These are phyloP conservation scores for Julus scandinavius DNA, from an alignment of 2,888 invertebrate genomes.

Conservation along the genomic window DNA sequence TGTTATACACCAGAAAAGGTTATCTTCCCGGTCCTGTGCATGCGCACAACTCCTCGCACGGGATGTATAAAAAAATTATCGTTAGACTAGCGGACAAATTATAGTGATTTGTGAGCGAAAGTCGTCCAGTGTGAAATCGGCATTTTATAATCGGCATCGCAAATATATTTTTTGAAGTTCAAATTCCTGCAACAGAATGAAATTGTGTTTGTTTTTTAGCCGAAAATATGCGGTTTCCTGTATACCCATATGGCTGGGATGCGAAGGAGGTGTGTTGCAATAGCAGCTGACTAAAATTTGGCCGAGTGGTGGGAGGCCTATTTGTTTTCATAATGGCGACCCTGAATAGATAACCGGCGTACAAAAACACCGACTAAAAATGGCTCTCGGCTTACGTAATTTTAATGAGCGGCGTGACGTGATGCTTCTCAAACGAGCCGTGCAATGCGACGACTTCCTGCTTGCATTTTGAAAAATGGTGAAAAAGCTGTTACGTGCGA, in stretches of 20 bases:
- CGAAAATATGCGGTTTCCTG: not conserved
- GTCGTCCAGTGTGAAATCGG: too few species aligned
- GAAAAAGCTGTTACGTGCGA: conserved; percentile 4
- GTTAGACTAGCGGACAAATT: too few species aligned
- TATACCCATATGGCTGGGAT: not conserved
- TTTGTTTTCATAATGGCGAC: conserved; percentile 9
- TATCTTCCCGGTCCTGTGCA: too few species aligned
- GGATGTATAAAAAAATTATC: too few species aligned
- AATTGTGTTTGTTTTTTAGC: too few species aligned
- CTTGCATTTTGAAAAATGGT: not conserved
- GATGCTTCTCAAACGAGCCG: not conserved
- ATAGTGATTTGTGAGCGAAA: too few species aligned
- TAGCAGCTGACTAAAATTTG: not conserved
- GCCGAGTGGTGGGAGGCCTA: not conserved
- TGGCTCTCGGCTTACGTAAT: conserved; percentile 4
- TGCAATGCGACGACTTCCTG: not conserved
- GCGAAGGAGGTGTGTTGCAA: conserved; percentile 17
- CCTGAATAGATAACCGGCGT: not conserved
- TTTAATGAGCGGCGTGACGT: conserved; percentile 7
- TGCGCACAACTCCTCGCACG: too few species aligned
- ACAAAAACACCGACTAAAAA: conserved; percentile 18
- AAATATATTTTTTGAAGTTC: too few species aligned
- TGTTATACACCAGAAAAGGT: too few species aligned
- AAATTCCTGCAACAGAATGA: too few species aligned
- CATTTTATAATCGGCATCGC: too few species aligned